Evolutionary conservation across 2,888 invertebrate genomes (phyloP), one percentile per base, ranked within the genome.

Genomic region (Drepanosiphum platanoidis): DNA sequence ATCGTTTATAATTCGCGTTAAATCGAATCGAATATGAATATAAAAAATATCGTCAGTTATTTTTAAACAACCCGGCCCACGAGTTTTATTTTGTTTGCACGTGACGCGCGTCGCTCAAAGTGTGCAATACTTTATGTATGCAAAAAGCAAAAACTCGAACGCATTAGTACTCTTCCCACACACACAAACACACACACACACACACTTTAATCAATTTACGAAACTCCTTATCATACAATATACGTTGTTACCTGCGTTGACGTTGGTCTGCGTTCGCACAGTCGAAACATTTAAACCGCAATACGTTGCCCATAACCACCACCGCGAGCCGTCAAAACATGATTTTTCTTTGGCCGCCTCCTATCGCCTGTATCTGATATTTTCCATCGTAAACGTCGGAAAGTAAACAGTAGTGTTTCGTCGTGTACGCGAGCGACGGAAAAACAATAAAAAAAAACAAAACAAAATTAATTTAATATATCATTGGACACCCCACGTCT

Each of bases 231-330:
- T 83, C 83, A 74, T 75, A 64, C 74, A 83, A 70, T 82, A 72
- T 82, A n/a, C n/a, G n/a, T n/a, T n/a, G 27, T 75, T 77, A 84
- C 84, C 84, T 84, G 75, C 68, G 84, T 77, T 84, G 84, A n/a
- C 68, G 84, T 84, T 84, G 77, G 77, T 77, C 75, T 52, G 84
- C 52, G 52, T 84, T 84, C 22, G 84, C 68, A 84, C 84, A 84
- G 30, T 84, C 39, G 30, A 58, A 0, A 30, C 84, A 84, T 77
- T 84, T 84, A 36, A 68, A 77, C 30, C 84, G 84, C 84, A 84
- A 68, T 32, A 70, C 77, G 84, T 84, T 84, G 52, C 84, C 84
- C 84, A 84, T 84, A 75, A 84, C 68, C 74, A 58, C n/a, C n/a
- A n/a, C n/a, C n/a, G n/a, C 72, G 42, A 34, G 5, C 36, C 39